Base-by-base conservation (phyloP, 2,888 invertebrate species). In the Criorhina ranunculi region DNA sequence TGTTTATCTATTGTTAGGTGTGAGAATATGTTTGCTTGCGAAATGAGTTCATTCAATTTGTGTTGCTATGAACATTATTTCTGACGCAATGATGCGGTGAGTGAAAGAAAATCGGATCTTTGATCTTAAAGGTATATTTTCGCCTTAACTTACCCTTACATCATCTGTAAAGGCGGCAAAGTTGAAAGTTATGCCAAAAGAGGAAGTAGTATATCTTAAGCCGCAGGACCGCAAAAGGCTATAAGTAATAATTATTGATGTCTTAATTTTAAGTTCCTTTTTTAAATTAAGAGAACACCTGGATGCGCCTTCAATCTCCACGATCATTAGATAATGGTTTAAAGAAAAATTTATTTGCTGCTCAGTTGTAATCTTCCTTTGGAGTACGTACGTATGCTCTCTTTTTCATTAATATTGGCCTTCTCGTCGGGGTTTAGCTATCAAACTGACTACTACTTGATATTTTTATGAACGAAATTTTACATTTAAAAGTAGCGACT, bases 11-110 rank as follows among this genome's bases (percentile, higher is more conserved):
- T 79, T 79, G 64, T 72, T 64, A 59, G 64, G 81, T 77, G 81
- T 81, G 62, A 76, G 81, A 70, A 76, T 76, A 29, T 49, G 12
- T 60, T 60, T 37, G 37, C 40, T 57, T 62, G 81, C 81, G 64
- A 81, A 76, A 81, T 46, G 15, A 24, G 11, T 57, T 53, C 51
- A 46, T 62, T 46, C 19, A 40, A 35, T 59, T 60, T 44, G 33
- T 69, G 19, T 42, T 55, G 9, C 11, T 24, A 5, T 69, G 69
- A 70, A 70, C 46, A 78, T 78, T 31, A 57, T 62, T 75, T 81
- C 53, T 57, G 42, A 77, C 51, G 81, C 57, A 81, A 81, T 64
- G 4, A 64, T 70, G 76, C 81, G 76, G 81, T 76, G 57, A 77
- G 62, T 76, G 64, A 76, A 64, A 64, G 64, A 81, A 64, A 55